Evolutionary conservation across 2,113 vertebrate genomes (phyloP), one percentile per base, ranked within the genome.

Genomic region (Talpa occidentalis): DNA sequence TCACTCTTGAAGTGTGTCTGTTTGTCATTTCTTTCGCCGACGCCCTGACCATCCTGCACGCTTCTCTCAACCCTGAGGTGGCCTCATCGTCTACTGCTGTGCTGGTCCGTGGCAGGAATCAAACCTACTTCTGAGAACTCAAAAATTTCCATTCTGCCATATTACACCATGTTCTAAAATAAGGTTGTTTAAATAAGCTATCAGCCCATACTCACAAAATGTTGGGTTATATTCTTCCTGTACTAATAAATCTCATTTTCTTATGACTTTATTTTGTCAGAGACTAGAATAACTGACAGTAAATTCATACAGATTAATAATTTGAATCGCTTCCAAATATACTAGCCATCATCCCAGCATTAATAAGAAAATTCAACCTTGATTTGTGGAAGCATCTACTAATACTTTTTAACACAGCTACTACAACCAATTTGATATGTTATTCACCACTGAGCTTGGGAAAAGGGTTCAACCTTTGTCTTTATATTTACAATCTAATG

Each of bases 151-250:
- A 90, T 98, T 96, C 92, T 97, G 17, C 52, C 17, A 54, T 54
- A 3, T 54, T 54, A 54, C 52, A 98, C 96, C 89, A 97, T 10
- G 86, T 97, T 0, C 97, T 98, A 76, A 10, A 98, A 97, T 95
- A 98, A 30, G 17, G 96, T 98, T 90, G 98, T 96, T 95, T 98
- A 98, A 98, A 0, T 12, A 98, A 98, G 97, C 97, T 98, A 80
- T 97, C 22, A 52, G 97, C 95, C 96, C 97, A 98, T 97, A 97
- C 96, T 19, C 95, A 97, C 74, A 98, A 94, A 81, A 98, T 97
- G 97, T 86, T 64, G 97, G 96, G 97, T 95, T 22, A 96, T 94
- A 22, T 0, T 96, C 97, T 11, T 95, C 97, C 94, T 3, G 22
- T 96, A 73, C 96, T 94, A 98, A 97, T 98, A 37, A 97, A 52